Percentiles rank a stretch among this genome's conserved stretches.
These are phyloP conservation scores for Drosophila setosimentum DNA, from an alignment of 2,888 invertebrate genomes.

Conservation along the genomic window DNA sequence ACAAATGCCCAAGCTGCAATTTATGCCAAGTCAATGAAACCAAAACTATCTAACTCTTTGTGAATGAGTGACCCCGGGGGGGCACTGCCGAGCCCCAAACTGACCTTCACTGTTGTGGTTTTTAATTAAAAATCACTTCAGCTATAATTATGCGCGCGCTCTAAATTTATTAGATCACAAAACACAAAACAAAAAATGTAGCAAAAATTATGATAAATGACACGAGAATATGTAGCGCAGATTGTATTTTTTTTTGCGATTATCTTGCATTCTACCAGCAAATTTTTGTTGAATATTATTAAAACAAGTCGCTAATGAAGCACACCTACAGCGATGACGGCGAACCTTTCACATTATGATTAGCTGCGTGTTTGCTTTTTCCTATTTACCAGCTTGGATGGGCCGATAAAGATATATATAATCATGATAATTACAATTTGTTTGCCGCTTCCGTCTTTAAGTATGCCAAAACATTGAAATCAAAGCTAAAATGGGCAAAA, in stretches of 20 bases:
- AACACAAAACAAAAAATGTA: constrained; percentile 6
- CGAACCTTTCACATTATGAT: constrained; percentile 51
- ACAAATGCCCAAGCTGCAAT: constrained; percentile 50
- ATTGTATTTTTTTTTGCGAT: constrained; percentile 23
- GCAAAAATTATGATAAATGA: constrained; percentile 53
- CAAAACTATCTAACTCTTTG: constrained; percentile 32
- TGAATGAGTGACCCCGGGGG: constrained; percentile 22
- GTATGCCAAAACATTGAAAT: constrained; percentile 41
- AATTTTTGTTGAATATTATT: constrained; percentile 12
- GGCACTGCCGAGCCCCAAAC: constrained; percentile 37
- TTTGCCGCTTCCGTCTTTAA: constrained; percentile 56
- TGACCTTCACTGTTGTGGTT: constrained; percentile 53
- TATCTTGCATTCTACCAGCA: constrained; percentile 55
- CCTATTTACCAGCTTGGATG: constrained; percentile 22
- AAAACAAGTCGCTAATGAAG: constrained; percentile 69
- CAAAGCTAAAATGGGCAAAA: constrained; percentile 29
- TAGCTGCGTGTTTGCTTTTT: constrained; percentile 36
- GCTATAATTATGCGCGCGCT: constrained; percentile 62
- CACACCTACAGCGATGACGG: constrained; percentile 49
- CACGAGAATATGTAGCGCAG: constrained; percentile 24
- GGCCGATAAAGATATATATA: constrained; percentile 29
- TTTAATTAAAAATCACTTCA: constrained; percentile 73
- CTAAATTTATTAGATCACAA: constrained; percentile 60
- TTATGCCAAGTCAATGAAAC: constrained; percentile 45
- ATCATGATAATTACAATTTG: constrained; percentile 57